Percentiles rank a stretch among this genome's conserved stretches.
Evolutionary conservation across 1,140 invertebrate species (phyloP).

Genomic region (Acromyrmex echinatior): DNA sequence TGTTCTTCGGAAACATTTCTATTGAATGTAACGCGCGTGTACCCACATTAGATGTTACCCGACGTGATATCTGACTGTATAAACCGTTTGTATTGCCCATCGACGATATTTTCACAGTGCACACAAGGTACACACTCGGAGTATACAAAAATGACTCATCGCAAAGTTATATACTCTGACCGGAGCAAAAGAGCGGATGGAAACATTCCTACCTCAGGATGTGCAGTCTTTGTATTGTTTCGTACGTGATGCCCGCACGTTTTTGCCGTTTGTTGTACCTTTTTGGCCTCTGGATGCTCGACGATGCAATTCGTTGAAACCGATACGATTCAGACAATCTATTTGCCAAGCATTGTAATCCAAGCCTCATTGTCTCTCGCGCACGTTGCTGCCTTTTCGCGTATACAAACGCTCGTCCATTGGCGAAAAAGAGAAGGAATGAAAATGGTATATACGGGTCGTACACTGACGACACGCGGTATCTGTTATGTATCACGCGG

Average conservation of each 20-base stretch:
- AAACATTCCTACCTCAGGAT: background rate
- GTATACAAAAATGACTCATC: conserved; percentile 13
- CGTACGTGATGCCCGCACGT: conserved; percentile 36
- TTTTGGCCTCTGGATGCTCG: conserved; percentile 61
- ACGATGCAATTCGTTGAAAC: conserved; percentile 71
- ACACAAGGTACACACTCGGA: too few species aligned
- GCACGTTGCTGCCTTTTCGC: background rate
- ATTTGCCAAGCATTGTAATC: conserved; percentile 82
- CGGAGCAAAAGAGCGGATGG: conserved; percentile 14
- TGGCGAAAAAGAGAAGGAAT: conserved; percentile 13
- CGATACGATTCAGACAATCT: conserved; percentile 80
- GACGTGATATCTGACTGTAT: conserved; percentile 46
- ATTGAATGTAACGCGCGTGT: conserved; percentile 27
- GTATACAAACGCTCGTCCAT: conserved; percentile 46
- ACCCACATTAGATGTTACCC: conserved; percentile 1
- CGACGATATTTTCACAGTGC: conserved; percentile 32
- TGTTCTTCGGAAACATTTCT: conserved; percentile 4
- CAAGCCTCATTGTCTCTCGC: conserved; percentile 75
- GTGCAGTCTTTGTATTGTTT: conserved; percentile 50
- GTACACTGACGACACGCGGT: conserved; percentile 42
- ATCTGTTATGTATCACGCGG: conserved; percentile 49
- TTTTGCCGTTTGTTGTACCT: conserved; percentile 69
- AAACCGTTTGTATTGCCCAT: conserved; percentile 32
- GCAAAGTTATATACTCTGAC: conserved; percentile 18
- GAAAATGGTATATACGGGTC: conserved; percentile 51